Conservation (phyloP, 2,888 invertebrate genomes). For the Leptinotarsa haldemani region DNA sequence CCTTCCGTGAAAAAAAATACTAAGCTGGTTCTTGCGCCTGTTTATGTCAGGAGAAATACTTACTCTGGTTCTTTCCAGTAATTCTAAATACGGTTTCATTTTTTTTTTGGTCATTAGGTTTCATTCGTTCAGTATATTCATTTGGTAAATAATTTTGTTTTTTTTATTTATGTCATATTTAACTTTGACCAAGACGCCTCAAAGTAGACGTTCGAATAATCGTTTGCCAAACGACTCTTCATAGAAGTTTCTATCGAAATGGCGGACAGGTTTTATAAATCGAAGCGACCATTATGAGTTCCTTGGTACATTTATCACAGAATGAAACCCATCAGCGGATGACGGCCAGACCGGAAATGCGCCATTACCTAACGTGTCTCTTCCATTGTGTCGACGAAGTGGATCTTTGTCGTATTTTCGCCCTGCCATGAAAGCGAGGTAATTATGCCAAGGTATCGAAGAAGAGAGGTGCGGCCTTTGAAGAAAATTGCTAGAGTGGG, state of each 20-base stretch:
- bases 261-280: conserved; percentile 38
- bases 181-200: no score
- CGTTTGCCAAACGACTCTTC: background rate
- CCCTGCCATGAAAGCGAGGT: conserved; percentile 35
- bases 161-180: no score
- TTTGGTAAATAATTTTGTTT: no score
- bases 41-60: no score
- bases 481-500: conserved; percentile 1
- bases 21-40: no score
- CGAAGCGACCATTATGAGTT: conserved; percentile 58
- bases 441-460: conserved; percentile 35
- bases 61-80: no score
- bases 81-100: no score
- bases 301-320: conserved; percentile 63
- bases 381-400: conserved; percentile 57
- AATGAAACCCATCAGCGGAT: conserved; percentile 61
- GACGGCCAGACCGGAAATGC: conserved; percentile 62
- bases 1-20: no score
- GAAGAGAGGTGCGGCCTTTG: conserved; percentile 32
- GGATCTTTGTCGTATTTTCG: conserved; percentile 39
- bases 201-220: background rate
- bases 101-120: no score
- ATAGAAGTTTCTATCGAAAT: conserved; percentile 10
- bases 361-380: conserved; percentile 63
- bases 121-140: no score